These are phyloP conservation scores for Zaprionus camerounensis DNA, from an alignment of 1,140 invertebrate genomes.

Conservation along the genomic window DNA sequence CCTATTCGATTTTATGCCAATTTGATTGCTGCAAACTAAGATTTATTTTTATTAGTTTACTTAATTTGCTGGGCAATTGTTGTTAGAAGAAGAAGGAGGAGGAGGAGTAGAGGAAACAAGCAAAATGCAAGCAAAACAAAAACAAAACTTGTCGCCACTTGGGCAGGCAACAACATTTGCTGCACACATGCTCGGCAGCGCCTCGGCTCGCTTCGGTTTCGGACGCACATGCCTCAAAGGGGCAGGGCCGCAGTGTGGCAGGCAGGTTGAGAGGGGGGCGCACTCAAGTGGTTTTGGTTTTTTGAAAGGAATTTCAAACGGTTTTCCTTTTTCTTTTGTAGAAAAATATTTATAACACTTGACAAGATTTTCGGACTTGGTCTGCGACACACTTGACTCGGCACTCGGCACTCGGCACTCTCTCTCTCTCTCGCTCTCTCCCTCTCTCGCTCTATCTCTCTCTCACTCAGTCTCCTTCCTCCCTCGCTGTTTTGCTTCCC, in stretches of 20 bases:
- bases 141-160: slow-evolving; percentile 58
- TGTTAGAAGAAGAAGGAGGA: slow-evolving; percentile 40
- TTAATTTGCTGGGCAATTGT: slow-evolving; percentile 57
- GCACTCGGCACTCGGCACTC: slow-evolving; percentile 8
- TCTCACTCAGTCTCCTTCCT: background rate
- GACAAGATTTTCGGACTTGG: slow-evolving; percentile 66
- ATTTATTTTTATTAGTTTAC: slow-evolving; percentile 69
- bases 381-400: slow-evolving; percentile 65
- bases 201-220: background rate
- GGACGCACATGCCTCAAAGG: slow-evolving; percentile 19
- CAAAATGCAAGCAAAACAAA: slow-evolving; percentile 29
- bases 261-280: slow-evolving; percentile 13
- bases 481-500: background rate
- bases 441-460: background rate
- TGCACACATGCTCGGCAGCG: slow-evolving; percentile 62
- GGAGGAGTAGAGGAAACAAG: slow-evolving; percentile 8
- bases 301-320: slow-evolving; percentile 58
- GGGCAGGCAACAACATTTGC: slow-evolving; percentile 63
- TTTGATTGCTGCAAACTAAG: slow-evolving; percentile 14
- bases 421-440: background rate
- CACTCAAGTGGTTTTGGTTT: slow-evolving; percentile 65
- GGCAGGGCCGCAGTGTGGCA: background rate
- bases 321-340: slow-evolving; percentile 58
- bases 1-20: slow-evolving; percentile 26
- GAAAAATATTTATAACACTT: slow-evolving; percentile 81